Base-by-base conservation (phyloP, 1,140 invertebrate genomes). In the Chymomyza costata region DNA sequence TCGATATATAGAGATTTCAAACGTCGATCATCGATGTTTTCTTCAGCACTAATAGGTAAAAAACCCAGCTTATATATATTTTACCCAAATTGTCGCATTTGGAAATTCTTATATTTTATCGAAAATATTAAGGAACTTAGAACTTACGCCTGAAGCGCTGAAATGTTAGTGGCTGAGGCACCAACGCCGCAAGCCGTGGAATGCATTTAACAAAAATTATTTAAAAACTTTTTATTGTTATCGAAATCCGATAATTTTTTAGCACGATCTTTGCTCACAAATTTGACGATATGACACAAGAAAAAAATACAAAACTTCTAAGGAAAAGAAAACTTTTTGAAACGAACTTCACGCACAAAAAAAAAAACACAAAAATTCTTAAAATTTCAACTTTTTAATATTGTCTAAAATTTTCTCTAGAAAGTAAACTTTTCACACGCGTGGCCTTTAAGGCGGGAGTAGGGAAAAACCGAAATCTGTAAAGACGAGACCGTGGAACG, bases 181-280 rank as follows among this genome's bases (percentile, higher is more conserved):
- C 74, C 71, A 44, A 82, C 69, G 45, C 80, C 80, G 80, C 80
- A 82, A 74, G 80, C 63, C 52, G 71, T 82, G 65, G 80, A 82
- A 82, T 82, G 80, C 80, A 82, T 82, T 70, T 45, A 32, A 47
- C 46, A n/a, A n/a, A n/a, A n/a, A n/a, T n/a, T n/a, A n/a, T n/a
- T n/a, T n/a, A n/a, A n/a, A n/a, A 49, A 59, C 49, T 69, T 76
- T 63, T 25, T 37, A 44, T 44, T 41, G 32, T 56, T 64, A 37
- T 61, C 57, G 60, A 38, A 55, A 37, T 49, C 30, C 54, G 15
- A 25, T 19, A 14, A n/a, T n/a, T 44, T 44, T 37, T 60, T 60
- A 43, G 16, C 57, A 37, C 51, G 44, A 52, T 57, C 28, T 50
- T 40, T 49, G 17, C 30, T 47, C 11, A 31, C 37, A 55, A 56